These are phyloP conservation scores for Spodoptera littoralis DNA, from an alignment of 2,888 invertebrate genomes.

Conservation along the genomic window DNA sequence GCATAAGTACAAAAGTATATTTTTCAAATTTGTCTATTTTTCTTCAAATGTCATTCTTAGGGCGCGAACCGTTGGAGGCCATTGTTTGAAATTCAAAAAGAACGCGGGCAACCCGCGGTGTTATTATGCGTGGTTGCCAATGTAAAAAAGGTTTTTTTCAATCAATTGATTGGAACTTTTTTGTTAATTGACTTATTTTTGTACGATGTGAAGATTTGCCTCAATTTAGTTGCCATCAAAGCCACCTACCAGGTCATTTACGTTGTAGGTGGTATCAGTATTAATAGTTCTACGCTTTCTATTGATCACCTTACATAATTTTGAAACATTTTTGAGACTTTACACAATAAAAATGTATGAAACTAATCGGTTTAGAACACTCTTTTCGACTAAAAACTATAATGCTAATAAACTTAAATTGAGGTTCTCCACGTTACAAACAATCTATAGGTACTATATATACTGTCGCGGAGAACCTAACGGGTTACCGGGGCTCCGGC, in stretches of 20 bases:
- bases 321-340: background rate
- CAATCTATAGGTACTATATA: too few relatives aligned
- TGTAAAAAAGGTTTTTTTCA: conserved; percentile 75
- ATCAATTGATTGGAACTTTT: conserved; percentile 75
- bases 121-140: conserved; percentile 84
- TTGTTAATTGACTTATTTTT: conserved; percentile 66
- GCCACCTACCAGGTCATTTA: conserved; percentile 47
- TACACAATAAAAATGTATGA: too few relatives aligned
- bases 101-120: conserved; percentile 81
- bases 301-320: background rate
- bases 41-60: conserved; percentile 80
- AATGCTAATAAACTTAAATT: too few relatives aligned
- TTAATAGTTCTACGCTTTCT: background rate
- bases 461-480: too few relatives aligned
- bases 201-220: conserved; percentile 44
- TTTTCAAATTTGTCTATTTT: conserved; percentile 68
- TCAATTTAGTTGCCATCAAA: conserved; percentile 46
- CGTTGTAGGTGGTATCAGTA: conserved; percentile 38
- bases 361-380: too few relatives aligned
- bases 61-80: conserved; percentile 81
- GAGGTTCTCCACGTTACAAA: too few relatives aligned
- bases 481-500: too few relatives aligned
- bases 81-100: conserved; percentile 84
- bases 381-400: too few relatives aligned
- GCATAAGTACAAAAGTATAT: conserved; percentile 64